These are phyloP conservation scores for Ctena decussata DNA, from an alignment of 2,888 invertebrate species.

Conservation along the genomic window DNA sequence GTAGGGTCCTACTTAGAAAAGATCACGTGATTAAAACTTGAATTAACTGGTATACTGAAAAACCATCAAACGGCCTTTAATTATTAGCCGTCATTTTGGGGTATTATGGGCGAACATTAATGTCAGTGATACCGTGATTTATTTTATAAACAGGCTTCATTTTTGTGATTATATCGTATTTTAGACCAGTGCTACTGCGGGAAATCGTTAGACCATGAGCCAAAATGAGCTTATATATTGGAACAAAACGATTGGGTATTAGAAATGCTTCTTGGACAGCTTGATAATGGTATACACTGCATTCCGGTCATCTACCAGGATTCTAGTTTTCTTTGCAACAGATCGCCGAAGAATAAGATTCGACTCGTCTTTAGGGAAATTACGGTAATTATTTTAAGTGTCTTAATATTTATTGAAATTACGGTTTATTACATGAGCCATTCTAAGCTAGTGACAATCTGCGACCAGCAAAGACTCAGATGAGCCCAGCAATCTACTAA, in stretches of 20 bases:
- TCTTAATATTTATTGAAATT: no score
- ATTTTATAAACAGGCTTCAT: not conserved
- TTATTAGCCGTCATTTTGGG: not conserved
- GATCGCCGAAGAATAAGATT: no score
- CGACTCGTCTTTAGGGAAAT: no score
- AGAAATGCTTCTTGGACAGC: no score
- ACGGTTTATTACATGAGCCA: not conserved
- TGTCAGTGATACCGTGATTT: not conserved
- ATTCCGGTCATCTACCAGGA: no score
- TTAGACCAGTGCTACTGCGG: not conserved
- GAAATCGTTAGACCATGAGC: not conserved
- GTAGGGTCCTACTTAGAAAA: not conserved
- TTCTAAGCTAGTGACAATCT: no score
- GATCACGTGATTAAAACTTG: conserved; percentile 5
- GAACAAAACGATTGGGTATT: not conserved
- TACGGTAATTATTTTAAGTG: no score
- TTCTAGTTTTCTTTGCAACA: no score
- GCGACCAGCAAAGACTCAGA: no score
- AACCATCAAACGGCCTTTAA: not conserved
- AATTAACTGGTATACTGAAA: conserved; percentile 7
- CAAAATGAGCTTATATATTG: not conserved
- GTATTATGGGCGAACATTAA: conserved; percentile 7
- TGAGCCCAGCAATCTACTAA: no score
- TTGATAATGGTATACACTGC: no score
- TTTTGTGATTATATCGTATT: not conserved